These are phyloP conservation scores for Drosophila navojoa DNA, from an alignment of 1,140 invertebrate species.

Conservation along the genomic window DNA sequence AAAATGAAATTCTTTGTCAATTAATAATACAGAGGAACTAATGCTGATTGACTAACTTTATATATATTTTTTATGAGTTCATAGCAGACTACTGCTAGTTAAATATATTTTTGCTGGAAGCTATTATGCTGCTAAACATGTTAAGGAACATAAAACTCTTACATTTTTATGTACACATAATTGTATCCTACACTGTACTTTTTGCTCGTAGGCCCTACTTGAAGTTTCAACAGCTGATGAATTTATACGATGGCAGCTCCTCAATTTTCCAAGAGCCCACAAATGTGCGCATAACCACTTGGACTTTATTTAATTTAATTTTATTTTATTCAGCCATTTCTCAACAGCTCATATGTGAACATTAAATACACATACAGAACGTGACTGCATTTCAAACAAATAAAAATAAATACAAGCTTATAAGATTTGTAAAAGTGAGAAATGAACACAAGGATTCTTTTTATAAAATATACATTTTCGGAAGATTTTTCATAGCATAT, in stretches of 20 bases:
- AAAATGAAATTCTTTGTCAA: too few species aligned
- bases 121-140: too few species aligned
- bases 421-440: too few species aligned
- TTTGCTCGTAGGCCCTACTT: constrained; percentile 34
- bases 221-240: constrained; percentile 60
- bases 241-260: constrained; percentile 43
- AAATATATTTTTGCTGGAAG: too few species aligned
- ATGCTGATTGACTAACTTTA: too few species aligned
- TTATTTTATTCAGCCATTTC: constrained; percentile 17
- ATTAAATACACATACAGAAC: constrained; percentile 24
- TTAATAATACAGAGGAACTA: too few species aligned
- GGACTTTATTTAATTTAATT: constrained; percentile 20
- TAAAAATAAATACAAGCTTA: too few species aligned
- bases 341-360: constrained; percentile 12
- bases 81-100: too few species aligned
- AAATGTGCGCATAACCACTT: constrained; percentile 24
- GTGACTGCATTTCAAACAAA: background rate
- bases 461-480: too few species aligned
- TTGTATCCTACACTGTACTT: constrained; percentile 26
- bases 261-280: background rate
- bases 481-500: too few species aligned
- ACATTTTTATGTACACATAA: constrained; percentile 31
- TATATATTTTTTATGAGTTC: too few species aligned
- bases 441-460: too few species aligned
- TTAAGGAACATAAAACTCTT: constrained; percentile 16